Percentiles rank a stretch among this genome's conserved stretches.
phyloP scores from a whole-genome alignment of 2,113 vertebrate genomes.

The Hyperopisus bebe region DNA sequence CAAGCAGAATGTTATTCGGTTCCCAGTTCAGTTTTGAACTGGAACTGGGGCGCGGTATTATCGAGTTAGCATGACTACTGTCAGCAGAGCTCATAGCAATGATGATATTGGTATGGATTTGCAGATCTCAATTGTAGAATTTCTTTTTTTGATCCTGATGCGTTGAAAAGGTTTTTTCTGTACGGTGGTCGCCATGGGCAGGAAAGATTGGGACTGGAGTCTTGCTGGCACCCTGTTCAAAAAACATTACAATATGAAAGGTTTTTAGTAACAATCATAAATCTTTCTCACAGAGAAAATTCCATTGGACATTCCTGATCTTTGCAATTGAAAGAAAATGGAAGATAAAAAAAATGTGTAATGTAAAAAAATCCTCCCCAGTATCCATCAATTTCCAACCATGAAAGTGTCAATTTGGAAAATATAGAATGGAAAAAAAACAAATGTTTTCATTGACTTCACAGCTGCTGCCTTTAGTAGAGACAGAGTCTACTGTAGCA shows the following conservation, averaged over 20 bases:
- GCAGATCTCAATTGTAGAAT: background rate
- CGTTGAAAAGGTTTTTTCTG: background rate
- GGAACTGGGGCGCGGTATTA: background rate
- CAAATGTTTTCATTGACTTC: slow-evolving; percentile 10
- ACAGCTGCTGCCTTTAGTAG: slow-evolving; percentile 1
- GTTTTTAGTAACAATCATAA: slow-evolving; percentile 7
- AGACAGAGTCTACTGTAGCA: background rate
- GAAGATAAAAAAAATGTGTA: background rate
- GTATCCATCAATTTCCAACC: background rate
- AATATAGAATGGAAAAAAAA: slow-evolving; percentile 1
- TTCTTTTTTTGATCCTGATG: background rate
- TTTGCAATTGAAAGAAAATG: background rate
- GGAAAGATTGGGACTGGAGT: background rate
- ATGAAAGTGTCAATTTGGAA: slow-evolving; percentile 1
- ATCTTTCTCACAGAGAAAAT: background rate
- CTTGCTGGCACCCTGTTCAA: slow-evolving; percentile 8
- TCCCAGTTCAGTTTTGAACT: background rate
- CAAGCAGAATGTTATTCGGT: background rate
- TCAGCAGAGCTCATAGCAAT: background rate
- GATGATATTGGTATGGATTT: background rate
- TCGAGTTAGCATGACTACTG: background rate
- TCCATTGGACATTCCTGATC: slow-evolving; percentile 1
- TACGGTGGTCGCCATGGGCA: background rate
- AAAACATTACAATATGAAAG: background rate
- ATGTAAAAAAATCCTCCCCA: background rate